Base-by-base conservation (phyloP, 2,113 vertebrate genomes). In the Phalacrocorax brasilianus region DNA sequence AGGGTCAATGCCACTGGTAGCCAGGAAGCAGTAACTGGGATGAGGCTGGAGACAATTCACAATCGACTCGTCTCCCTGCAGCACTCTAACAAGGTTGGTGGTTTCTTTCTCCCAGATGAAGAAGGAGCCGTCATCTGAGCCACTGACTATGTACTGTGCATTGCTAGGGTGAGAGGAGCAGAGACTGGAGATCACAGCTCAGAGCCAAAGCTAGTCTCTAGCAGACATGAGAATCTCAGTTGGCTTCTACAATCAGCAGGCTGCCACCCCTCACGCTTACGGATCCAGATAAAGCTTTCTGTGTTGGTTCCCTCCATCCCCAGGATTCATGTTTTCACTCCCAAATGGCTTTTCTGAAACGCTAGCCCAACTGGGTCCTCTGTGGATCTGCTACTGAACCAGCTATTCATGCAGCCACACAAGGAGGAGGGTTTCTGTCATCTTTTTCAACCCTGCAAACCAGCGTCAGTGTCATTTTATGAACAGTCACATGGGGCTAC, bases 81-180 rank as follows among this genome's bases (percentile, higher is more conserved):
- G 98, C 96, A 99, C 99, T 70, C 99, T 98, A 93, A 99, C 99
- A 58, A 99, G 98, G 93, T 99, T 99, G 84, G 99, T 99, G 12
- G 99, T 99, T 96, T 99, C 99, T 97, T 99, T 99, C 97, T 99
- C 99, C 99, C 99, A 99, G 98, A 99, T 99, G 97, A 99, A 99
- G 98, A 99, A 99, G 49, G 99, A 99, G 96, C 99, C 99, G 9
- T 99, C 99, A 1, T 99, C 99, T 4, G 99, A 99, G 85, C 99
- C 99, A 7, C 99, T 99, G 95, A 99, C 98, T 4, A 99, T 99
- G 96, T 99, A 99, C 95, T 99, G 99, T 24, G 99, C 99, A 76
- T 99, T 99, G 98, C 99, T 99, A 97, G 71, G 63, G 49, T 76
- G 63, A 93, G 53, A 91, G 83, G 23, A 83, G 89, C 91, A 95